Percentiles rank a stretch among this genome's conserved stretches.
Evolutionary conservation across 2,888 invertebrate species (phyloP).

Genomic region (Campaea margaritaria): DNA sequence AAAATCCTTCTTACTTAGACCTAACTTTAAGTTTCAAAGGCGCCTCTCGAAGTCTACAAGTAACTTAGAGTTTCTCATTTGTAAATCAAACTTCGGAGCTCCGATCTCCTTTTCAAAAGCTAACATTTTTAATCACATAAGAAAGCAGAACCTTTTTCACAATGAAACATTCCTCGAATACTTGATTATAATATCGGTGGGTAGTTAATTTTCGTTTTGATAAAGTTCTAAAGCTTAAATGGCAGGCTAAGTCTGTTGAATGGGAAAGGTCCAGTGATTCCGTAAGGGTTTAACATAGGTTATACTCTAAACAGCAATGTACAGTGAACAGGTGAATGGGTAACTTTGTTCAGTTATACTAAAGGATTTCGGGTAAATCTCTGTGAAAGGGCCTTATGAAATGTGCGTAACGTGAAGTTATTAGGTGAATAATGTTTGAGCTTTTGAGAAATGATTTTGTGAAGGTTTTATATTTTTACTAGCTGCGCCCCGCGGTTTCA

Average conservation of each 20-base stretch:
- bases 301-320: slow-evolving; percentile 13
- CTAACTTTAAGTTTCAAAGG: slow-evolving; percentile 15
- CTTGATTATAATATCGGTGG: slow-evolving; percentile 1
- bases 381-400: slow-evolving; percentile 24
- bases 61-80: slow-evolving; percentile 21
- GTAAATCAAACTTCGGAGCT: slow-evolving; percentile 17
- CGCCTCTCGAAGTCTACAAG: slow-evolving; percentile 16
- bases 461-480: neutral
- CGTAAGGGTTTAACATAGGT: slow-evolving; percentile 21
- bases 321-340: slow-evolving; percentile 17
- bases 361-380: slow-evolving; percentile 25
- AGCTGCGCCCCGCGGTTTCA: too few relatives aligned
- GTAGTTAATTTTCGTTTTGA: slow-evolving; percentile 17
- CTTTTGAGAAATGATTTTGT: neutral
- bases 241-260: slow-evolving; percentile 11
- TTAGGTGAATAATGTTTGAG: slow-evolving; percentile 12
- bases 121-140: slow-evolving; percentile 8
- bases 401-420: slow-evolving; percentile 14
- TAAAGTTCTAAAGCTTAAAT: slow-evolving; percentile 14
- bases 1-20: too few relatives aligned
- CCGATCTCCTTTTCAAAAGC: slow-evolving; percentile 9
- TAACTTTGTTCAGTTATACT: slow-evolving; percentile 21
- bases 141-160: slow-evolving; percentile 1
- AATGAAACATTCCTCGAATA: slow-evolving; percentile 5
- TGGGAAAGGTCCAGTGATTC: slow-evolving; percentile 22